phyloP scores from a whole-genome alignment of 2,113 vertebrate genomes.

The Erythrolamprus reginae region DNA sequence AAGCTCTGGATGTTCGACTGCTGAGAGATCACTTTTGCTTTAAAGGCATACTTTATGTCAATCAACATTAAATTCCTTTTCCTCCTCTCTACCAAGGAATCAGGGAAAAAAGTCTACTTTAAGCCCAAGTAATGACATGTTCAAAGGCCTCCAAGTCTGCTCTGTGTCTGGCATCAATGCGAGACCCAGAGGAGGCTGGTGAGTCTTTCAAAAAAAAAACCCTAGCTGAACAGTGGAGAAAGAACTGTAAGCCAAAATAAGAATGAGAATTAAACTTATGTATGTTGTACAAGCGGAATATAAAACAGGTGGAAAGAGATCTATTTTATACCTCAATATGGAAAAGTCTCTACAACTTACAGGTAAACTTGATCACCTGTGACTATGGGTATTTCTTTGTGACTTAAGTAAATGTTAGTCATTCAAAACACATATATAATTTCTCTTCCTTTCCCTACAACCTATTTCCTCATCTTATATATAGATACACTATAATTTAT shows the following conservation, averaged over 20 bases:
- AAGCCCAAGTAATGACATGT: slow-evolving; percentile 56
- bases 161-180: slow-evolving; percentile 54
- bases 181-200: slow-evolving; percentile 46
- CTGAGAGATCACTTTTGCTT: slow-evolving; percentile 56
- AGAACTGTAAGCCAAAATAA: slow-evolving; percentile 62
- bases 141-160: slow-evolving; percentile 56
- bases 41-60: slow-evolving; percentile 50
- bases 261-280: slow-evolving; percentile 54
- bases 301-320: slow-evolving; percentile 55
- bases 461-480: slow-evolving; percentile 40
- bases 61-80: slow-evolving; percentile 54
- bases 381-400: slow-evolving; percentile 55
- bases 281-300: slow-evolving; percentile 54
- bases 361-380: slow-evolving; percentile 37
- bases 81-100: slow-evolving; percentile 55
- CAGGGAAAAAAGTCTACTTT: slow-evolving; percentile 49
- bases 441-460: slow-evolving; percentile 60
- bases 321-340: slow-evolving; percentile 51
- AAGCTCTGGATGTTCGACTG: slow-evolving; percentile 49
- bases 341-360: slow-evolving; percentile 53
- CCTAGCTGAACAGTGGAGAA: slow-evolving; percentile 34
- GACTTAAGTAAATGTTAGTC: slow-evolving; percentile 57
- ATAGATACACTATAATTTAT: slow-evolving; percentile 56
- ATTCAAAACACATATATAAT: slow-evolving; percentile 52
- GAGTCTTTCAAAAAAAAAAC: slow-evolving; percentile 25